Base-by-base conservation (phyloP, 2,797 vertebrate species). In the Smutsia temminckii region DNA sequence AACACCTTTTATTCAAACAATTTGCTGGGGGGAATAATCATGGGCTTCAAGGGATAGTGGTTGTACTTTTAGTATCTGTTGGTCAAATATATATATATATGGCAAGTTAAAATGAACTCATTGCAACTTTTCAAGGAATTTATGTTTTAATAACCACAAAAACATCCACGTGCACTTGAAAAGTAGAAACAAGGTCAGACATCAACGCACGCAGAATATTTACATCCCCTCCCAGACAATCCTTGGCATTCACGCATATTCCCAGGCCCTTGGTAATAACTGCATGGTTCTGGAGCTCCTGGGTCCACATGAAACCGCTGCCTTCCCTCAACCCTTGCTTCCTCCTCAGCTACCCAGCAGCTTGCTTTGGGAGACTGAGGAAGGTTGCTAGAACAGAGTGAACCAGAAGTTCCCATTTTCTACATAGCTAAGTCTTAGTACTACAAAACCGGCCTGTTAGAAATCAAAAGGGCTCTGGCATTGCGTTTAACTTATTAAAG, bases 211-310 rank as follows among this genome's bases (percentile, higher is more conserved):
- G 20, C 37, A 68, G 79, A 69, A 32, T n/a, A 8, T 49, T 68
- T 10, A 32, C 29, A 74, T 8, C 20, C 2, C 40, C 3, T 81
- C 66, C 25, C 21, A 69, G 66, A n/a, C 34, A 20, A 34, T 20
- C 20, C 59, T 14, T 18, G 27, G 37, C 13, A 13, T 0, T 8
- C 4, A 27, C 46, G 1, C 13, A 64, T 34, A 37, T 59, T 25
- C 71, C 29, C 57, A 83, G 71, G 66, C n/a, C n/a, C 42, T 68
- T 74, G 51, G 34, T 34, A 55, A 20, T 3, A 61, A 8, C 42
- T 13, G 37, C 25, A 2, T 1, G 11, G 14, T 9, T 16, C n/a
- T n/a, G 13, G 37, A 3, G 29, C 8, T n/a, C n/a, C 29, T 29
- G 37, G 16, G 17, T 61, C 42, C 51, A 18, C 11, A 27, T 0